Evolutionary conservation across 2,888 invertebrate species (phyloP).

Genomic region (Melipona beecheii): DNA sequence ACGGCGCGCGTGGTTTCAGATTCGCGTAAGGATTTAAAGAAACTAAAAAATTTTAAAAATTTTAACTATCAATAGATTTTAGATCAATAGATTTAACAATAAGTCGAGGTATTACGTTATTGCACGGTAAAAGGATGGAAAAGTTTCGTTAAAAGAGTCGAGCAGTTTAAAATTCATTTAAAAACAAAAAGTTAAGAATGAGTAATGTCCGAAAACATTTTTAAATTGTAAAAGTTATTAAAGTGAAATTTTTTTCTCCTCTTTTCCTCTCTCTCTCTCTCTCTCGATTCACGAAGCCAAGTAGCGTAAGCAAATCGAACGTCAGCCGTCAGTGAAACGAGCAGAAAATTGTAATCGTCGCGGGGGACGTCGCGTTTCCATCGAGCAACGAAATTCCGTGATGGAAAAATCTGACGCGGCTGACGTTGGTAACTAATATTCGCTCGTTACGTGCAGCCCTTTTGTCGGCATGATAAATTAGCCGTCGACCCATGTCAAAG

Average conservation of each 20-base stretch:
- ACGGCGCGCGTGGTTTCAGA: background rate
- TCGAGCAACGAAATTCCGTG: constrained; percentile 40
- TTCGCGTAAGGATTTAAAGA: background rate
- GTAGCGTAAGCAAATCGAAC: background rate
- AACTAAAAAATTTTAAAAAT: background rate
- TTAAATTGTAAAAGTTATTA: too few relatives aligned
- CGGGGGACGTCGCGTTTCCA: constrained; percentile 18
- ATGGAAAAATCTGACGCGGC: constrained; percentile 66
- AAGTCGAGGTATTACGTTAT: too few relatives aligned
- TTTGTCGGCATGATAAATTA: constrained; percentile 75
- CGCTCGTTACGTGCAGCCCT: constrained; percentile 71
- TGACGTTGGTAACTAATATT: constrained; percentile 72
- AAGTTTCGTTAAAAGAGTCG: too few relatives aligned
- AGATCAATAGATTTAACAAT: too few relatives aligned
- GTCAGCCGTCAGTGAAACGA: constrained; percentile 21
- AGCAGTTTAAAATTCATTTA: too few relatives aligned
- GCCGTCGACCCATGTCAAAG: constrained; percentile 72
- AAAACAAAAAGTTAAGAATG: too few relatives aligned
- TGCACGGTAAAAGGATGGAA: too few relatives aligned
- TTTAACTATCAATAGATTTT: too few relatives aligned
- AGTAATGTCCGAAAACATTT: too few relatives aligned
- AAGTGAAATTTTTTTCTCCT: too few relatives aligned
- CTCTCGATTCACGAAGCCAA: background rate
- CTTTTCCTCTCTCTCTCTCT: background rate
- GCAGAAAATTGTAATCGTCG: constrained; percentile 28